phyloP scores from a whole-genome alignment of 30 jellyfish, hydroid and myxozoan genomes.

The Turritopsis rubra region DNA sequence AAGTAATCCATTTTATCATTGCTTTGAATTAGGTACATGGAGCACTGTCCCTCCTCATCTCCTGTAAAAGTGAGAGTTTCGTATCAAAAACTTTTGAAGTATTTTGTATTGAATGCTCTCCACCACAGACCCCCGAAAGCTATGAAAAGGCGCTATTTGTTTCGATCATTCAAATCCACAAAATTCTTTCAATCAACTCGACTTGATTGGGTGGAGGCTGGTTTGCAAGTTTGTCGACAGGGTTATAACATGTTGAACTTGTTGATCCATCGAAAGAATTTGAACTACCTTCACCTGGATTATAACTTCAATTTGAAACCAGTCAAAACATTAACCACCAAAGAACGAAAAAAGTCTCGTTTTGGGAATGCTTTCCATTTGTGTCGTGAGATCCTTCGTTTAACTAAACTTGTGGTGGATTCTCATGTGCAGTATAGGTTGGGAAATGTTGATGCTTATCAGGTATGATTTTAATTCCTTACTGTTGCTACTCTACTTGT shows the following conservation, averaged over 20 bases:
- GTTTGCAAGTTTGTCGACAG: constrained; percentile 99
- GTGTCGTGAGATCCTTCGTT: constrained; percentile 93
- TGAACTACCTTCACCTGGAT: constrained; percentile 94
- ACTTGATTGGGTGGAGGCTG: constrained; percentile 99
- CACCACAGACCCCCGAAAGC: constrained; percentile 99
- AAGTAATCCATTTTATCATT: no score
- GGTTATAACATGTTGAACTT: constrained; percentile 97
- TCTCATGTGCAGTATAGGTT: constrained; percentile 97
- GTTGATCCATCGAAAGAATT: constrained; percentile 94
- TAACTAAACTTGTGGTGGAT: constrained; percentile 89
- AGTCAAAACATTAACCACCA: constrained; percentile 93
- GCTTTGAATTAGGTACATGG: constrained; percentile 76
- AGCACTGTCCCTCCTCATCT: constrained; percentile 94
- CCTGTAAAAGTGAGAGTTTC: constrained; percentile 99
- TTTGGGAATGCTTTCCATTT: constrained; percentile 98
- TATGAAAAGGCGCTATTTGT: constrained; percentile 87
- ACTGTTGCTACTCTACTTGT: background rate
- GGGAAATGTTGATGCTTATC: constrained; percentile 99
- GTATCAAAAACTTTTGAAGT: constrained; percentile 87
- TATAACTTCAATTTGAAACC: constrained; percentile 98
- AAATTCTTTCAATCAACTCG: constrained; percentile 96
- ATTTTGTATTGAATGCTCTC: constrained; percentile 89
- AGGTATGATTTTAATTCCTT: constrained; percentile 32
- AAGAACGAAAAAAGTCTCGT: constrained; percentile 98
- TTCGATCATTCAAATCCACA: constrained; percentile 98